A percentile compares a stretch with the other conserved stretches of the same genome.
These are phyloP conservation scores for Schizaphis graminum DNA, from an alignment of 2,888 invertebrate genomes.

Conservation along the genomic window DNA sequence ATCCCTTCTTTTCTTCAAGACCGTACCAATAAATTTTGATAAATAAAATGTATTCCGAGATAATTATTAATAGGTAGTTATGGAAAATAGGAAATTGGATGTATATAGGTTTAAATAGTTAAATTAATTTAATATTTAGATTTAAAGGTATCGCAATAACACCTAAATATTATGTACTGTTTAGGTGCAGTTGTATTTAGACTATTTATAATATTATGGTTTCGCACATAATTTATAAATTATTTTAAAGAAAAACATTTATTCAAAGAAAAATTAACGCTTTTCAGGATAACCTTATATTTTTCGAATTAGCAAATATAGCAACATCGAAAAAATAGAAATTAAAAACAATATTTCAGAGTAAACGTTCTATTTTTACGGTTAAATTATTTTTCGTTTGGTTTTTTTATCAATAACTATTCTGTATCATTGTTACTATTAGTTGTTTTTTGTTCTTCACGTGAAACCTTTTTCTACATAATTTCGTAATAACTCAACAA, in stretches of 20 bases:
- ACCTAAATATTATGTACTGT: not conserved
- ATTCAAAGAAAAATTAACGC: not conserved
- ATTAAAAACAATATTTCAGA: not conserved
- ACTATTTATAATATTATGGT: not conserved
- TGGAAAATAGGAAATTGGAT: too few relatives aligned
- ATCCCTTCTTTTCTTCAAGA: too few relatives aligned
- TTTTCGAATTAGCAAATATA: not conserved
- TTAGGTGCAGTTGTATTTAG: not conserved
- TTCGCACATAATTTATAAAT: not conserved
- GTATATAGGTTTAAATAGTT: too few relatives aligned
- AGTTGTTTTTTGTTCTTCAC: not conserved
- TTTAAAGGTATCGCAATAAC: not conserved
- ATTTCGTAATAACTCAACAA: not conserved
- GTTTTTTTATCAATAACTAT: too few relatives aligned
- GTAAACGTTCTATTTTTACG: not conserved
- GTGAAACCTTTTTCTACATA: not conserved
- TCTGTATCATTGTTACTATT: not conserved
- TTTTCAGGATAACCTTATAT: too few relatives aligned
- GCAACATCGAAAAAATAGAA: not conserved
- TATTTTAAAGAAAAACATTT: not conserved
- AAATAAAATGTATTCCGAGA: too few relatives aligned
- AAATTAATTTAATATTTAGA: not conserved
- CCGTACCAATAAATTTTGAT: too few relatives aligned
- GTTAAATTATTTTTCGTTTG: too few relatives aligned
- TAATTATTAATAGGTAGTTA: too few relatives aligned